Conservation (phyloP, 2,113 vertebrate genomes). For the Dipodomys merriami region DNA sequence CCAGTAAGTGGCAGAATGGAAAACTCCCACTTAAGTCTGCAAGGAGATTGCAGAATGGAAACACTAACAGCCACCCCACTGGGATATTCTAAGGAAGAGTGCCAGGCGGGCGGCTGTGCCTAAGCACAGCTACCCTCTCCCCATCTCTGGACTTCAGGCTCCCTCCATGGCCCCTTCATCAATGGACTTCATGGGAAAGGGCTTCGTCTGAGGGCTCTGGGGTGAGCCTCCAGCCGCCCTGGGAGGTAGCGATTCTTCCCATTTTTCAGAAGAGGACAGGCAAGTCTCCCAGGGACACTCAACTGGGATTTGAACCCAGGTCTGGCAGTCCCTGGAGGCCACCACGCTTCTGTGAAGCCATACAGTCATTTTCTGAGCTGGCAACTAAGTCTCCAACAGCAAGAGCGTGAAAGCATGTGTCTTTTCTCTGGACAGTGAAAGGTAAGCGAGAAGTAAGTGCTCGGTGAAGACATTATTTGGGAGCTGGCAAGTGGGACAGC, state of each 20-base stretch:
- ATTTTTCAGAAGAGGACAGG: background rate
- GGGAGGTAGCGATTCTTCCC: background rate
- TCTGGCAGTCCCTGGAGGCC: background rate
- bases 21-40: constrained; percentile 3
- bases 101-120: background rate
- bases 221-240: background rate
- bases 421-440: background rate
- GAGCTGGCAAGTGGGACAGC: background rate
- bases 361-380: background rate
- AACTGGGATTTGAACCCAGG: background rate
- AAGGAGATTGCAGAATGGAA: background rate
- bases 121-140: too few species aligned
- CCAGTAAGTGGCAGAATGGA: background rate
- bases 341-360: background rate
- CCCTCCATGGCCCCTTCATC: background rate
- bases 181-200: background rate
- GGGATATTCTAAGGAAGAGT: background rate
- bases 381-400: background rate
- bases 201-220: background rate
- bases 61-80: background rate
- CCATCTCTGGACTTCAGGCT: background rate
- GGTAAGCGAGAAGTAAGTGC: background rate
- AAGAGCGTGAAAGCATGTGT: background rate
- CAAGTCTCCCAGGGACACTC: background rate
- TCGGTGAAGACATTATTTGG: background rate